Evolutionary conservation across 2,888 invertebrate genomes (phyloP), one percentile per base, ranked within the genome.

Genomic region (Amblyjoppa fuscipennis): DNA sequence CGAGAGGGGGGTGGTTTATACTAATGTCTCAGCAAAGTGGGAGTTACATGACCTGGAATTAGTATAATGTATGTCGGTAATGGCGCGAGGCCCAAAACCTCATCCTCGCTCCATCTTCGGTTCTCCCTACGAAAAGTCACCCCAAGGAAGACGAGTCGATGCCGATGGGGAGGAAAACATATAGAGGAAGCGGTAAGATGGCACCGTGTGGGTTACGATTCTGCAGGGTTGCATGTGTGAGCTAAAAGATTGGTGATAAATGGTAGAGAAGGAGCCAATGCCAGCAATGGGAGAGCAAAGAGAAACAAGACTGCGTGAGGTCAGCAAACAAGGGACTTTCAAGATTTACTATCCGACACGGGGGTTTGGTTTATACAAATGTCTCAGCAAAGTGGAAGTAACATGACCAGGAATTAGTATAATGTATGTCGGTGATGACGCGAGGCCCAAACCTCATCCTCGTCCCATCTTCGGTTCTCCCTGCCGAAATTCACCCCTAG

Each of bases 371-470:
- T 92, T 90, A 89, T 89, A 89, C 90, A 91, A 91, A 92, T 91
- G 90, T 91, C 90, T 90, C 82, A 81, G 88, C 88, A 89, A 89
- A 90, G 89, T 90, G 88, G 86, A 88, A 89, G 89, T 89, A 90
- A 89, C 91, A 91, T 87, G 89, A 89, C 87, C 88, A 83, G 84
- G 91, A 91, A 92, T 92, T 91, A 91, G 91, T 88, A 87, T 91
- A 91, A 91, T 90, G 87, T 89, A 90, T 85, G 89, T 81, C 66
- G 78, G 84, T 70, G 64, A 73, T 70, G 80, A 80, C n/a, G 49
- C 68, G 59, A 76, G 64, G 20, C 66, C 49, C 81, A 71, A 75
- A 61, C 45, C 69, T 20, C n/a, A 41, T 64, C 49, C 31, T 38
- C 70, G 20, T 79, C 59, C 69, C 61, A 41, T 51, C n/a, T 45